Percentiles rank a stretch among this genome's conserved stretches.
phyloP scores from a whole-genome alignment of 1,140 invertebrate species.

The Drosophila baimaii region DNA sequence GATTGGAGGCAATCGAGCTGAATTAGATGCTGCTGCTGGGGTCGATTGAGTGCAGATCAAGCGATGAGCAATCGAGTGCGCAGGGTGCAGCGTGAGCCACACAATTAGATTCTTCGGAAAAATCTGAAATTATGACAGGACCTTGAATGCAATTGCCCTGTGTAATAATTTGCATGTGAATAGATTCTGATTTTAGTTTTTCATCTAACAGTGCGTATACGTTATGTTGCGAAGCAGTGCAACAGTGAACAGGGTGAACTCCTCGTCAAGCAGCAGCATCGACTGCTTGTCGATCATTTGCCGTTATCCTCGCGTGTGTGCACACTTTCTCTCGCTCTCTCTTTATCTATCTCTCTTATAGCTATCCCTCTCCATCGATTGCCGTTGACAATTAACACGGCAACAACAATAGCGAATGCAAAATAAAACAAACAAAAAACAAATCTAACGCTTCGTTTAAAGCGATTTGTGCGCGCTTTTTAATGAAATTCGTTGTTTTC shows the following conservation, averaged over 20 bases:
- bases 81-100: conserved; percentile 41
- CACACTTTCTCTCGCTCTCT: conserved; percentile 1
- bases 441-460: conserved; percentile 56
- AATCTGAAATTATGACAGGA: conserved; percentile 47
- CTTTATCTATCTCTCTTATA: not conserved
- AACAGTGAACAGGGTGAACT: conserved; percentile 10
- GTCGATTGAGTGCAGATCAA: conserved; percentile 62
- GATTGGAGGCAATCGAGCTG: conserved; percentile 63
- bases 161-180: conserved; percentile 43
- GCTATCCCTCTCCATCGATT: not conserved
- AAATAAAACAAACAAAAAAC: conserved; percentile 27
- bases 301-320: conserved; percentile 21
- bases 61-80: conserved; percentile 54
- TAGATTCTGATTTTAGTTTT: not conserved
- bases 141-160: conserved; percentile 47
- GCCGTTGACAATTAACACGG: conserved; percentile 29
- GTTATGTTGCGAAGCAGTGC: conserved; percentile 12
- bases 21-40: conserved; percentile 55
- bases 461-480: conserved; percentile 70
- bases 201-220: conserved; percentile 28
- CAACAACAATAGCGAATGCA: conserved; percentile 21
- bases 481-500: conserved; percentile 57
- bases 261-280: conserved; percentile 14
- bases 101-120: conserved; percentile 46
- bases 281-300: conserved; percentile 18